phyloP scores from a whole-genome alignment of 2,888 invertebrate genomes.

The Cataglyphis albicans region DNA sequence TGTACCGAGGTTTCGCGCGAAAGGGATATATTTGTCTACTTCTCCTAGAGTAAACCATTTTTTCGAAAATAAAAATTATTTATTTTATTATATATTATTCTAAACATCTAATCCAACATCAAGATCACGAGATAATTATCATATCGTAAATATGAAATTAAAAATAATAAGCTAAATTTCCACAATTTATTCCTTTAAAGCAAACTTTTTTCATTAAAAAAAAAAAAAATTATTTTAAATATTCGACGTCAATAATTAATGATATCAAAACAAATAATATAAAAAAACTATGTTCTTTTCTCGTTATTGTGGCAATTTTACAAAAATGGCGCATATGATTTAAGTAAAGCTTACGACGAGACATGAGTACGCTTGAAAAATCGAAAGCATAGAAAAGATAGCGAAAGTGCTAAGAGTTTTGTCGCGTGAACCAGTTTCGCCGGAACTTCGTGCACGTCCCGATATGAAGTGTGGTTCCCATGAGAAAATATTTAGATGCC shows the following conservation, averaged over 20 bases:
- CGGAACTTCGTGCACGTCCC: slow-evolving; percentile 53
- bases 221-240: neutral
- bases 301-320: neutral
- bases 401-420: slow-evolving; percentile 55
- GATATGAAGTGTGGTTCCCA: slow-evolving; percentile 62
- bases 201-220: neutral
- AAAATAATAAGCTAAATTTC: neutral
- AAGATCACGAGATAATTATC: neutral
- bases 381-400: slow-evolving; percentile 30
- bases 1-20: neutral
- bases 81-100: neutral
- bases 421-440: slow-evolving; percentile 56
- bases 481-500: slow-evolving; percentile 57
- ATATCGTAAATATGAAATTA: neutral
- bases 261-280: neutral
- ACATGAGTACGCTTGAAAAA: neutral
- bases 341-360: neutral
- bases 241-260: neutral
- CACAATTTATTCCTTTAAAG: neutral
- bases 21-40: slow-evolving; percentile 22
- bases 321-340: neutral
- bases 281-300: neutral
- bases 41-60: slow-evolving; percentile 6
- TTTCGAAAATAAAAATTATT: slow-evolving; percentile 6
- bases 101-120: neutral